These are phyloP conservation scores for Acleris literana DNA, from an alignment of 2,888 invertebrate species.

Conservation along the genomic window DNA sequence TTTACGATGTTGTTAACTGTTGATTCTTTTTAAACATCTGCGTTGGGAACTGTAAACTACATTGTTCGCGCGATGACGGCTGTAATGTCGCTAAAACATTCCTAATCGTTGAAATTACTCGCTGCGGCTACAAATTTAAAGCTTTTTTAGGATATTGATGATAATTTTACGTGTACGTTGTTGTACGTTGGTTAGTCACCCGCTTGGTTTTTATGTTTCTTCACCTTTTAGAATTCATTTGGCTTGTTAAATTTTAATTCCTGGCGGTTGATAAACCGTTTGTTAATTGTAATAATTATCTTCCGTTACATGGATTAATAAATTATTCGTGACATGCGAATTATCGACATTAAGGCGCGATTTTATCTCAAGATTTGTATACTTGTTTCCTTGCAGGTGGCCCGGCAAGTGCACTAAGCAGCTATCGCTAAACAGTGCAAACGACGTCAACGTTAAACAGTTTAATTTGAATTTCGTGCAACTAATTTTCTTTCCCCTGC, in stretches of 20 bases:
- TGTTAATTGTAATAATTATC: too few relatives aligned
- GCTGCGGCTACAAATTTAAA: background rate
- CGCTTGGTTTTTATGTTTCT: background rate
- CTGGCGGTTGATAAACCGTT: too few relatives aligned
- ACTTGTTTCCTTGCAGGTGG: background rate
- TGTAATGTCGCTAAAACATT: slow-evolving; percentile 57
- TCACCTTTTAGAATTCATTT: background rate
- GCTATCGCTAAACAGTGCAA: background rate
- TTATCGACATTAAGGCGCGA: background rate
- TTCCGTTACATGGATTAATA: too few relatives aligned
- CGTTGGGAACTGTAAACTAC: slow-evolving; percentile 75
- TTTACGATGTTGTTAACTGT: slow-evolving; percentile 82
- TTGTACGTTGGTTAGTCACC: background rate
- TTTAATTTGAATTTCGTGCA: slow-evolving; percentile 43
- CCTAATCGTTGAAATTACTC: slow-evolving; percentile 17
- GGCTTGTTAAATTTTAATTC: background rate
- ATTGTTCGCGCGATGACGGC: slow-evolving; percentile 68
- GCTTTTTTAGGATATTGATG: background rate
- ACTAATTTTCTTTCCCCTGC: slow-evolving; percentile 64
- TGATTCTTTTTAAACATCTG: slow-evolving; percentile 82
- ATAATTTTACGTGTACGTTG: too few relatives aligned
- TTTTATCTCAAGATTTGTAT: background rate
- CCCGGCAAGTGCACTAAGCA: background rate
- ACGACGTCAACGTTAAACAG: slow-evolving; percentile 13
- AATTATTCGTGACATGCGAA: background rate